A percentile compares a stretch with the other conserved stretches of the same genome.
Conservation (phyloP, 35 echinoderm and acorn worm species). For the Apostichopus californicus region DNA sequence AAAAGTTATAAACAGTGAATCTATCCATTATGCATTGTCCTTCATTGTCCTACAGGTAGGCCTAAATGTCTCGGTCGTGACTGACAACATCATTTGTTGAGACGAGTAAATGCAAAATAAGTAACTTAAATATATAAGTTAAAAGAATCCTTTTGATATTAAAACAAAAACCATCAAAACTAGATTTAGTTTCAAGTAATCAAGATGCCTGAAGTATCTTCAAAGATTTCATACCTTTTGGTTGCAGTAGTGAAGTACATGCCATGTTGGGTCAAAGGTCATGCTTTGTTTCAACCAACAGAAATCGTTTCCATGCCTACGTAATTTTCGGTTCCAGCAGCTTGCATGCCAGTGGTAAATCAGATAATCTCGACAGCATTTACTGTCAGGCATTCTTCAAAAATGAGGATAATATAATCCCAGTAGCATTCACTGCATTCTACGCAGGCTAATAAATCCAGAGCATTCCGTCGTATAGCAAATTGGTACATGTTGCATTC, state of each 20-base stretch:
- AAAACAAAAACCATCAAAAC: no score
- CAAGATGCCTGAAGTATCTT: not conserved
- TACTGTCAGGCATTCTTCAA: constrained; percentile 15
- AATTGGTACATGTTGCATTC: constrained; percentile 1
- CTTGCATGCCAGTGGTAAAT: constrained; percentile 26
- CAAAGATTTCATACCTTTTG: constrained; percentile 1
- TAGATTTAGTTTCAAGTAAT: not conserved
- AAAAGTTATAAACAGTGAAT: no score
- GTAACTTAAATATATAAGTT: no score
- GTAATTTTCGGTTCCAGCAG: not conserved
- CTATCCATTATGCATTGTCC: no score
- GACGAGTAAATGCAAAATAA: no score
- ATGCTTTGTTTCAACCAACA: constrained; percentile 50
- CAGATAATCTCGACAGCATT: constrained; percentile 17
- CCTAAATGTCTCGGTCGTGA: no score
- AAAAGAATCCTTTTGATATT: no score
- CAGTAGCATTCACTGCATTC: constrained; percentile 4
- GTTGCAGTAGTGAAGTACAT: constrained; percentile 28
- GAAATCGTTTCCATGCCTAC: constrained; percentile 35
- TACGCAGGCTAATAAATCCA: not conserved
- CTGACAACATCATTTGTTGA: no score
- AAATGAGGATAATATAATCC: constrained; percentile 16
- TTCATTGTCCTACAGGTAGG: no score
- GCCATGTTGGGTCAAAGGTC: constrained; percentile 45
- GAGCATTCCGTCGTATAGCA: constrained; percentile 9